These are phyloP conservation scores for Globia sparganii DNA, from an alignment of 2,888 invertebrate genomes.

Conservation along the genomic window DNA sequence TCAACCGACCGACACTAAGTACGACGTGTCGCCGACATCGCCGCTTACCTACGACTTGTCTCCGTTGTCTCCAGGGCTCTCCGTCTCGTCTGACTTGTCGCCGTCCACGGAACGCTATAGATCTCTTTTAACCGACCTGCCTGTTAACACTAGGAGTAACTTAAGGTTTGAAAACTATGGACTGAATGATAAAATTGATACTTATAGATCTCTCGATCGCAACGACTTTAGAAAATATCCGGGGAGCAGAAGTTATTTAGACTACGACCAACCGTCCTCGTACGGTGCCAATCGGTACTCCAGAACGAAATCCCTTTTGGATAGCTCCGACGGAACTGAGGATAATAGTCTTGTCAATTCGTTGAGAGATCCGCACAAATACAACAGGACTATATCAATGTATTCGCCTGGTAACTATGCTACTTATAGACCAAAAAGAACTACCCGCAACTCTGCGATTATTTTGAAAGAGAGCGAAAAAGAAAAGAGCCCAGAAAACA, in stretches of 20 bases:
- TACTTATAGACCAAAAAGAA: slow-evolving; percentile 88
- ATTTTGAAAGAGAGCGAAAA: slow-evolving; percentile 88
- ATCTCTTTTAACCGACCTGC: slow-evolving; percentile 82
- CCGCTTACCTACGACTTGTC: slow-evolving; percentile 84
- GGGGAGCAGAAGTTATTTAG: slow-evolving; percentile 82
- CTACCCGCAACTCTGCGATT: slow-evolving; percentile 88
- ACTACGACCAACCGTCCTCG: slow-evolving; percentile 84
- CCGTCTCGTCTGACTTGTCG: slow-evolving; percentile 83
- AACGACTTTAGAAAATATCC: slow-evolving; percentile 87
- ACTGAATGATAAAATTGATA: slow-evolving; percentile 85
- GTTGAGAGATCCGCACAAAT: slow-evolving; percentile 84
- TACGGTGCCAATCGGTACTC: slow-evolving; percentile 85
- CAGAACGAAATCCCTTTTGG: slow-evolving; percentile 86
- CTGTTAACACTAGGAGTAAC: slow-evolving; percentile 79
- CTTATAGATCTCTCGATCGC: slow-evolving; percentile 87
- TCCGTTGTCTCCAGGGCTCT: slow-evolving; percentile 85
- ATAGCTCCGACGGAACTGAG: slow-evolving; percentile 82
- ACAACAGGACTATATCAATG: slow-evolving; percentile 87
- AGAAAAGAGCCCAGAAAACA: slow-evolving; percentile 88
- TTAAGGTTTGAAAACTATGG: slow-evolving; percentile 83
- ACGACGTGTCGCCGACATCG: slow-evolving; percentile 84
- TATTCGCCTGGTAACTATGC: slow-evolving; percentile 89
- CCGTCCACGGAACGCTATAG: slow-evolving; percentile 87
- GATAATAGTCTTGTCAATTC: slow-evolving; percentile 76
- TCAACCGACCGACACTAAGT: slow-evolving; percentile 78